These are phyloP conservation scores for Schrankia costaestrigalis DNA, from an alignment of 2,888 invertebrate genomes.

Conservation along the genomic window DNA sequence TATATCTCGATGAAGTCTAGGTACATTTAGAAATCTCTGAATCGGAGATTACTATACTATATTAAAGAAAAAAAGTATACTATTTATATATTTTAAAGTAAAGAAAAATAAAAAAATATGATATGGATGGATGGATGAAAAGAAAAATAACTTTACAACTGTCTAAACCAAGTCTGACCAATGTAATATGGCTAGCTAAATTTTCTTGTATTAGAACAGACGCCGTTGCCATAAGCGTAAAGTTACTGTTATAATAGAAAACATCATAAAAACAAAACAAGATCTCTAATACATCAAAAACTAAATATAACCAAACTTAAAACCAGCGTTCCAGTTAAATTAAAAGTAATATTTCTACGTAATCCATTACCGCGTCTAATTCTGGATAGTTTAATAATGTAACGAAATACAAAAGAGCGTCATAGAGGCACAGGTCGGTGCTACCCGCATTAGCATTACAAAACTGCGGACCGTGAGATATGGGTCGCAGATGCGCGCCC, in stretches of 20 bases:
- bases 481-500: slow-evolving; percentile 71
- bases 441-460: slow-evolving; percentile 61
- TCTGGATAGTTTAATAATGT: slow-evolving; percentile 34
- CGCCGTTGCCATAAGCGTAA: no score
- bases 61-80: no score
- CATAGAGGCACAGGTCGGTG: slow-evolving; percentile 40
- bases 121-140: no score
- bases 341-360: slow-evolving; percentile 8
- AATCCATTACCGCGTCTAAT: slow-evolving; percentile 26
- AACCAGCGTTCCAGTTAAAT: slow-evolving; percentile 5
- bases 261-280: background rate
- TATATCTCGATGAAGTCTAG: no score
- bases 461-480: slow-evolving; percentile 73
- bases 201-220: no score
- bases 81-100: no score
- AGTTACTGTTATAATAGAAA: background rate
- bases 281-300: background rate
- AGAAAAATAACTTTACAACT: no score
- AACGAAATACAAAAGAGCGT: slow-evolving; percentile 47
- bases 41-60: no score
- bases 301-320: background rate
- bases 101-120: no score
- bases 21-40: no score
- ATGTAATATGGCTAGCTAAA: no score
- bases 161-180: no score